phyloP scores from a whole-genome alignment of 2,888 invertebrate genomes.

The Oscheius sp. region DNA sequence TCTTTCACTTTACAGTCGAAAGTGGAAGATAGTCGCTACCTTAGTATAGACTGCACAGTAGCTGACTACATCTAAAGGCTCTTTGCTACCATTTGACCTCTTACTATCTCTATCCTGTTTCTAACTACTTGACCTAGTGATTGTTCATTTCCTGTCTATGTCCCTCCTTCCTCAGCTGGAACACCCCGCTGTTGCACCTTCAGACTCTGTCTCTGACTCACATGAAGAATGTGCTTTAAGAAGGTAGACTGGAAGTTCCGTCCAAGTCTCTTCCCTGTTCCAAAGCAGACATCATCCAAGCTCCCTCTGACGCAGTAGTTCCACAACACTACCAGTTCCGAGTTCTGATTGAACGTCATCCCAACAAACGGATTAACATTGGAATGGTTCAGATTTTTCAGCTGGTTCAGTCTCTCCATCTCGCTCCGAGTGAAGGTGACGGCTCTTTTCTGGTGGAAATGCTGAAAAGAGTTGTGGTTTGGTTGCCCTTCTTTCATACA shows the following conservation, averaged over 20 bases:
- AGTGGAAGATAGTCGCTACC: too few species aligned
- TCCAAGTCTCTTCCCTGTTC: conserved; percentile 55
- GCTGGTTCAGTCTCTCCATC: conserved; percentile 58
- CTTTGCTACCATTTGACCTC: too few species aligned
- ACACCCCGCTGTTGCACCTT: not conserved
- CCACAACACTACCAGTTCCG: conserved; percentile 52
- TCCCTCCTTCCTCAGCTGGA: too few species aligned
- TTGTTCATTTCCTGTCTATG: too few species aligned
- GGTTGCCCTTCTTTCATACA: not conserved
- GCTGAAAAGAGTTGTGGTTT: not conserved
- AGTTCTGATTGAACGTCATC: conserved; percentile 58
- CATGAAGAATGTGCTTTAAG: conserved; percentile 57
- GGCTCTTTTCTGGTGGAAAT: conserved; percentile 44
- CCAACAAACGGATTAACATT: conserved; percentile 57
- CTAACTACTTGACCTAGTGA: too few species aligned
- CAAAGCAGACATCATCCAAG: conserved; percentile 55
- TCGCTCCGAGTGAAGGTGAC: conserved; percentile 52
- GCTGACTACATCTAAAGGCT: too few species aligned
- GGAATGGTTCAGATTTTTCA: conserved; percentile 50
- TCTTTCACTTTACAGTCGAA: too few species aligned
- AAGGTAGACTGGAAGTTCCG: conserved; percentile 61
- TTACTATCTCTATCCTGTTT: too few species aligned
- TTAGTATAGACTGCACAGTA: too few species aligned
- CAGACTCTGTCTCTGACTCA: conserved; percentile 18
- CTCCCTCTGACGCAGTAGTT: conserved; percentile 49